Evolutionary conservation across 2,888 invertebrate genomes (phyloP).

Genomic region (Lagria hirta): DNA sequence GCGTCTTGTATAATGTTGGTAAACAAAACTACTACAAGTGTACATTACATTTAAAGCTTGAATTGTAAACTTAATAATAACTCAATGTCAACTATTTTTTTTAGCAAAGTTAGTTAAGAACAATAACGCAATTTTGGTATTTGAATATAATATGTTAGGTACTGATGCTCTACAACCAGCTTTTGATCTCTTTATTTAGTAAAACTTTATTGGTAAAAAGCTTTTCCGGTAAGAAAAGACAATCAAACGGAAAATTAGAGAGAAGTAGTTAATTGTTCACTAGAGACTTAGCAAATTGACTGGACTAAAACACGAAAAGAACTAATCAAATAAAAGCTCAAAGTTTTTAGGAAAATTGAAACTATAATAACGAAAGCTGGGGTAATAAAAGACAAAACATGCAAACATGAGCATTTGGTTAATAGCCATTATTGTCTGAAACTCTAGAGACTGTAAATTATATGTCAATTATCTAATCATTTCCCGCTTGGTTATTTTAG

Average conservation of each 20-base stretch:
- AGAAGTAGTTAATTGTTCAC: conserved; percentile 14
- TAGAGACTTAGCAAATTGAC: conserved; percentile 23
- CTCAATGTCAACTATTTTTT: too few relatives aligned
- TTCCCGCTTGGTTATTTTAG: conserved; percentile 15
- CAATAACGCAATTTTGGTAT: too few relatives aligned
- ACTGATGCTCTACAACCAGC: too few relatives aligned
- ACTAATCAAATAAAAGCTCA: conserved; percentile 26
- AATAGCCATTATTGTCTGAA: conserved; percentile 47
- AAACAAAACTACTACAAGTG: too few relatives aligned
- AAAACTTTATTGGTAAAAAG: too few relatives aligned
- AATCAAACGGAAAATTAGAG: not conserved
- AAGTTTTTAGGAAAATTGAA: conserved; percentile 25
- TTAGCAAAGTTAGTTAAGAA: too few relatives aligned
- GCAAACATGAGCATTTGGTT: conserved; percentile 45
- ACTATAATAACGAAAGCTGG: conserved; percentile 24
- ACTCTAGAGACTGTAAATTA: conserved; percentile 47
- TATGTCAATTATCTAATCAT: conserved; percentile 46
- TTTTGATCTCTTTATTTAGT: too few relatives aligned
- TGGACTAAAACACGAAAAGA: conserved; percentile 23
- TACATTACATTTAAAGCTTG: too few relatives aligned
- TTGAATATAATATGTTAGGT: too few relatives aligned
- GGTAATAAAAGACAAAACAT: conserved; percentile 33
- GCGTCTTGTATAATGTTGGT: too few relatives aligned
- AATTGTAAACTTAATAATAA: too few relatives aligned
- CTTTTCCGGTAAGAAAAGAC: too few relatives aligned